Conservation (phyloP, 2,888 invertebrate genomes). For the Ganaspis brasiliensis region DNA sequence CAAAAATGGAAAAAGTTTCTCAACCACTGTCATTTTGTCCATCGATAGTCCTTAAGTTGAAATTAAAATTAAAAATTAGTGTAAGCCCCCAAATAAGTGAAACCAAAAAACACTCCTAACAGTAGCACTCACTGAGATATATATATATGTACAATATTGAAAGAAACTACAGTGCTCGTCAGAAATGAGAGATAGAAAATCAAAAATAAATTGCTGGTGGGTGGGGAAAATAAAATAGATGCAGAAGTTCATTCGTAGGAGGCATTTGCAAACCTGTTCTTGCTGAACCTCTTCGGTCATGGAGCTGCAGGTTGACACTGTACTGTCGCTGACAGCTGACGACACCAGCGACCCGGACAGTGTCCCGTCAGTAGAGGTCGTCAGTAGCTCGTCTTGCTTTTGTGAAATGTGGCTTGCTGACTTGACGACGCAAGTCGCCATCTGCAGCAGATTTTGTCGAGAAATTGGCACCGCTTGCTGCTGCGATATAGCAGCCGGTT, state of each 20-base stretch:
- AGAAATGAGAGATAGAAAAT: conserved; percentile 6
- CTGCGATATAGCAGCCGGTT: conserved; percentile 6
- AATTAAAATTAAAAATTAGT: no score
- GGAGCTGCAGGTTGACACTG: conserved; percentile 74
- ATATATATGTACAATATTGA: conserved; percentile 30
- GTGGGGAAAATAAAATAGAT: not conserved
- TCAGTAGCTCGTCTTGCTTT: conserved; percentile 69
- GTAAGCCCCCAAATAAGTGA: not conserved
- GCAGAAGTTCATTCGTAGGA: conserved; percentile 67
- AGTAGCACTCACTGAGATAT: conserved; percentile 1
- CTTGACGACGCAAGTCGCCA: conserved; percentile 70
- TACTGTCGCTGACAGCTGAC: conserved; percentile 68
- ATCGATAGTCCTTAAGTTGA: no score
- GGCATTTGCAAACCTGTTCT: conserved; percentile 78
- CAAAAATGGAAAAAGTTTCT: no score
- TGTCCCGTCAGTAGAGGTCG: conserved; percentile 72
- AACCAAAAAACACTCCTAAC: conserved; percentile 18
- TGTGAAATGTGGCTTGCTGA: conserved; percentile 67
- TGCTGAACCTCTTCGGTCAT: conserved; percentile 75
- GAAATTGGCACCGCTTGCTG: conserved; percentile 52
- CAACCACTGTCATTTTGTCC: no score
- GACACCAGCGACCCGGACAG: conserved; percentile 69
- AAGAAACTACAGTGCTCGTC: conserved; percentile 24
- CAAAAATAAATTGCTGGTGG: not conserved
- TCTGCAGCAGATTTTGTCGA: conserved; percentile 61